Base-by-base conservation (phyloP, 2,797 vertebrate genomes). In the Luscinia luscinia region DNA sequence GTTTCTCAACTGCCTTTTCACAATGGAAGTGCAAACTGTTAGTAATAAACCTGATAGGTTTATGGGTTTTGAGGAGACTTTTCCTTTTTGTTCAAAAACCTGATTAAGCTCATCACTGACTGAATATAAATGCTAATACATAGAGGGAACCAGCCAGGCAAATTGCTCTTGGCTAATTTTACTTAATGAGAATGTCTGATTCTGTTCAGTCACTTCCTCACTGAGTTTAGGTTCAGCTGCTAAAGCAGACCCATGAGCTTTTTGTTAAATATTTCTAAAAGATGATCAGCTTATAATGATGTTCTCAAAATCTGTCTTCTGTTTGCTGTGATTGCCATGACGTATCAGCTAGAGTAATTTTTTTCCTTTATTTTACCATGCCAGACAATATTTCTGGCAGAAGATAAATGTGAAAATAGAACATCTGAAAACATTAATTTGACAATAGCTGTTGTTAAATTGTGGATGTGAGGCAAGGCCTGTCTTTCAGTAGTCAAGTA, bases 81-180 rank as follows among this genome's bases (percentile, higher is more conserved):
- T 83, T 84, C 59, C 36, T 72, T 89, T 89, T 68, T 63, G 20
- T 89, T 82, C 3, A 4, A 84, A 87, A 87, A 57, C 36, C 51
- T 79, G 75, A 86, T 90, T 74, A 88, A 82, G 24, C 61, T 74
- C 36, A 58, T 95, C 77, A 54, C 59, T 74, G 70, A 17, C 67
- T 88, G 90, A 85, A 72, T 84, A 59, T 55, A 79, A 89, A 89
- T 93, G 61, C 36, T 87, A 66, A 92, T 83, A 67, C 38, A 34
- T 76, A 68, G 76, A 92, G 55, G n/a, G 73, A 87, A 57, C 48
- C 54, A 85, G 86, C 87, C 77, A 81, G 72, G 74, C 64, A 67
- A 80, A 96, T 92, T 87, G 64, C 59, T 80, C 74, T 85, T 88
- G 59, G 78, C 73, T 97, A 74, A 92, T 96, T 96, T 88, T 62